Percentiles rank a stretch among this genome's conserved stretches.
phyloP scores from a whole-genome alignment of 1,140 invertebrate species.

The Propsilocerus akamusi region DNA sequence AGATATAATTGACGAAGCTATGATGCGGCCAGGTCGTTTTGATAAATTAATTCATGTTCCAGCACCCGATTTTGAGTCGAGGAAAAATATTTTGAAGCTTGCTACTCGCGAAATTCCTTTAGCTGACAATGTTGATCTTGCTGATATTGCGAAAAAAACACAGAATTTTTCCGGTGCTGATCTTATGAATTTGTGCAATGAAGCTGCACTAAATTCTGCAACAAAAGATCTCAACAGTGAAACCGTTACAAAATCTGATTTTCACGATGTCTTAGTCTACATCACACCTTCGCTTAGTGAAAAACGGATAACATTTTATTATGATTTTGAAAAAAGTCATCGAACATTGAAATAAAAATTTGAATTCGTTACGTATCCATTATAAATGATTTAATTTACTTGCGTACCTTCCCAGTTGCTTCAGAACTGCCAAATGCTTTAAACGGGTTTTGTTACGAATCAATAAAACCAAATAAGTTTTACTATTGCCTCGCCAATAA shows the following conservation, averaged over 20 bases:
- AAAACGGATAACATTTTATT: slow-evolving; percentile 25
- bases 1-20: slow-evolving; percentile 56
- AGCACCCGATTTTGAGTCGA: slow-evolving; percentile 39
- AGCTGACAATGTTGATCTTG: slow-evolving; percentile 33
- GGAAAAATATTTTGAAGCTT: slow-evolving; percentile 39
- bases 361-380: no score
- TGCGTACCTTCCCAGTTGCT: no score
- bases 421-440: no score
- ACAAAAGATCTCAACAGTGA: slow-evolving; percentile 28
- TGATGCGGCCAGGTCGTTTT: slow-evolving; percentile 55
- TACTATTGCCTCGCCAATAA: no score
- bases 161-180: slow-evolving; percentile 62
- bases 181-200: slow-evolving; percentile 46
- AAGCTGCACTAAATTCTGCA: slow-evolving; percentile 46
- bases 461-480: no score
- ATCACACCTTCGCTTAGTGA: slow-evolving; percentile 31
- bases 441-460: no score
- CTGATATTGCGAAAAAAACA: slow-evolving; percentile 35
- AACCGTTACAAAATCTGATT: slow-evolving; percentile 29
- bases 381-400: no score
- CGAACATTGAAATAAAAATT: no score
- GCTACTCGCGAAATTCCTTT: slow-evolving; percentile 39
- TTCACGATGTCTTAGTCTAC: slow-evolving; percentile 28
- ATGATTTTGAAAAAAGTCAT: slow-evolving; percentile 16
- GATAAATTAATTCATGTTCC: slow-evolving; percentile 58